Evolutionary conservation across 2,797 vertebrate genomes (phyloP), one percentile per base, ranked within the genome.

Genomic region (Danio tinwini): DNA sequence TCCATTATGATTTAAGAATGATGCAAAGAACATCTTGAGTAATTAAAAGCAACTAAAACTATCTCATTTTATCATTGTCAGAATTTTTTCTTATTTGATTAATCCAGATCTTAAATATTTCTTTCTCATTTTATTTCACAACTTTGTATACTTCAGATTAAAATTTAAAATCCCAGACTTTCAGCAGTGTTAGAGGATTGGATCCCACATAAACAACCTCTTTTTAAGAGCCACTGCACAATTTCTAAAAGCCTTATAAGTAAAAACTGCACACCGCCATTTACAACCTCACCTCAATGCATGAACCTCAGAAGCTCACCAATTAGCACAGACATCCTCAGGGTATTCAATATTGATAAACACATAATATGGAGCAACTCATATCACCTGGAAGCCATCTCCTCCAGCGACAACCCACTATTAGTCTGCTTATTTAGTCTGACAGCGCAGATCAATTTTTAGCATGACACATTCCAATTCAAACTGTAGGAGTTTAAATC

Each of bases 381-480:
- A 39, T 74, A 21, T 62, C 58, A 74, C 58, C 72, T 74, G 58
- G 72, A 61, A 62, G 45, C 12, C 40, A 44, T 59, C 7, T 73
- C 42, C 70, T 73, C 55, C 40, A 56, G 21, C 53, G 56, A 74
- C 56, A 74, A 40, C 14, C 44, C 47, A 40, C 61, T 50, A 61
- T 63, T 62, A 62, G 72, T 63, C 58, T 74, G 72, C 45, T 74
- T 74, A 74, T 63, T 74, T 63, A 63, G 72, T 74, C 72, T 74
- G 45, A 21, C 42, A 74, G 47, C 42, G 21, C 45, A 50, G 44
- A 7, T 40, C 39, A 42, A 78, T 62, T 70, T 70, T 29, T 59
- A 61, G 56, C 56, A 52, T 44, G 45, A 78, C 56, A 21, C 17
- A 47, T 67, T 77, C 62, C 56, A 45, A 17, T 61, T 70, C 56